Conservation (phyloP, 1,140 invertebrate species). For the Lepidotrigona ventralis region DNA sequence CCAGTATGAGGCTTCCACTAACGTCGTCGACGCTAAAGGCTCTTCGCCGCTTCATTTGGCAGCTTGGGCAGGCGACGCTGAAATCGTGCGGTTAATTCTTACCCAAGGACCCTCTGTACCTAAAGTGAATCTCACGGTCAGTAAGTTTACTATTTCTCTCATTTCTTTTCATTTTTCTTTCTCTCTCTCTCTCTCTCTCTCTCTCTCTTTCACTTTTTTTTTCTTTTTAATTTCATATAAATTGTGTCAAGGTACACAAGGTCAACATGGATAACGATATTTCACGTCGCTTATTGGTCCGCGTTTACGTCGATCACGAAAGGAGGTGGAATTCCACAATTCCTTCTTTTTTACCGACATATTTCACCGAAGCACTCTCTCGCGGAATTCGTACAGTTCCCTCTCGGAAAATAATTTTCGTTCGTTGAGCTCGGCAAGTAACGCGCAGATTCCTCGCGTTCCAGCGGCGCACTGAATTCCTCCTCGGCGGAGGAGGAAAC, state of each 20-base stretch:
- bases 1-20: conserved; percentile 93
- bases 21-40: conserved; percentile 90
- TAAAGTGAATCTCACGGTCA: conserved; percentile 90
- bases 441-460: not conserved
- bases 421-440: not conserved
- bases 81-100: conserved; percentile 90
- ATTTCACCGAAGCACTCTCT: not conserved
- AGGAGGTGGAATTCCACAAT: not conserved
- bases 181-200: not conserved
- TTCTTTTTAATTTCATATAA: not conserved
- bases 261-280: too few relatives aligned
- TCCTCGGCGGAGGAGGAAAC: not conserved
- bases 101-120: conserved; percentile 88
- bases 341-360: too few relatives aligned
- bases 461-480: not conserved
- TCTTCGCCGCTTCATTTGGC: conserved; percentile 93
- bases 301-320: too few relatives aligned
- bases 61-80: conserved; percentile 92
- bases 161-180: conserved; percentile 22
- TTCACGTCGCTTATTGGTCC: not conserved
- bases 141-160: conserved; percentile 59
- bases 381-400: not conserved
- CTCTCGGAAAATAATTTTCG: too few relatives aligned
- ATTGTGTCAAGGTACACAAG: not conserved
- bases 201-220: not conserved